These are phyloP conservation scores for Hirtodrosophila confusa DNA, from an alignment of 2,888 invertebrate genomes.

Conservation along the genomic window DNA sequence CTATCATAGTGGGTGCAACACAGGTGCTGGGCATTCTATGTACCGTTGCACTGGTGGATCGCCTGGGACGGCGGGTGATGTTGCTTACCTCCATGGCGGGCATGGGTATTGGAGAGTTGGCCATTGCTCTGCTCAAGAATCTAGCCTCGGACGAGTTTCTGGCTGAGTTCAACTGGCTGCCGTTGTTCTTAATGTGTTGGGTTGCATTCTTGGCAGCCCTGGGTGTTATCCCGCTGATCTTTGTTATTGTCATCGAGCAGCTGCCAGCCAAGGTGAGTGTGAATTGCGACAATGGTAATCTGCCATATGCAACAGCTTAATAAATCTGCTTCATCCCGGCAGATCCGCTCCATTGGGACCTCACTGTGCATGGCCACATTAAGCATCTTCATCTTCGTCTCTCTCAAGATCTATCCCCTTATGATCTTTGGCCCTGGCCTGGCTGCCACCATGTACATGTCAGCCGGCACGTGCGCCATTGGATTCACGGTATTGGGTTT, in stretches of 20 bases:
- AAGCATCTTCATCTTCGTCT: conserved; percentile 70
- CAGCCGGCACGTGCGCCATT: conserved; percentile 59
- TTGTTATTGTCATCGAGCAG: conserved; percentile 76
- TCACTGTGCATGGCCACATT: conserved; percentile 72
- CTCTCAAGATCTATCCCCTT: conserved; percentile 78
- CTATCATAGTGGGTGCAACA: conserved; percentile 74
- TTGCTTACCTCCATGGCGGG: conserved; percentile 68
- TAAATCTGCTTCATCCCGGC: conserved; percentile 13
- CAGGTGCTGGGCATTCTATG: conserved; percentile 72
- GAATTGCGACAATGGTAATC: background rate
- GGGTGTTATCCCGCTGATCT: conserved; percentile 74
- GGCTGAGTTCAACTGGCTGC: conserved; percentile 65
- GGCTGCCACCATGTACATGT: conserved; percentile 74
- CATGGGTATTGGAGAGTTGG: conserved; percentile 67
- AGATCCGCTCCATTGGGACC: conserved; percentile 79
- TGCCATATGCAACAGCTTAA: background rate
- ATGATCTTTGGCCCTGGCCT: conserved; percentile 70
- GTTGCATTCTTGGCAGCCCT: conserved; percentile 67
- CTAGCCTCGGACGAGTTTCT: conserved; percentile 53
- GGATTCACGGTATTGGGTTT: conserved; percentile 73
- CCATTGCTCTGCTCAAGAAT: conserved; percentile 65
- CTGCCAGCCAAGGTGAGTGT: conserved; percentile 76
- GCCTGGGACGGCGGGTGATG: conserved; percentile 69
- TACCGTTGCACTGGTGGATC: conserved; percentile 71
- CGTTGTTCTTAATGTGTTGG: conserved; percentile 71